Percentiles rank a stretch among this genome's conserved stretches.
Evolutionary conservation across 2,797 vertebrate species (phyloP).

Genomic region (Channa striata): DNA sequence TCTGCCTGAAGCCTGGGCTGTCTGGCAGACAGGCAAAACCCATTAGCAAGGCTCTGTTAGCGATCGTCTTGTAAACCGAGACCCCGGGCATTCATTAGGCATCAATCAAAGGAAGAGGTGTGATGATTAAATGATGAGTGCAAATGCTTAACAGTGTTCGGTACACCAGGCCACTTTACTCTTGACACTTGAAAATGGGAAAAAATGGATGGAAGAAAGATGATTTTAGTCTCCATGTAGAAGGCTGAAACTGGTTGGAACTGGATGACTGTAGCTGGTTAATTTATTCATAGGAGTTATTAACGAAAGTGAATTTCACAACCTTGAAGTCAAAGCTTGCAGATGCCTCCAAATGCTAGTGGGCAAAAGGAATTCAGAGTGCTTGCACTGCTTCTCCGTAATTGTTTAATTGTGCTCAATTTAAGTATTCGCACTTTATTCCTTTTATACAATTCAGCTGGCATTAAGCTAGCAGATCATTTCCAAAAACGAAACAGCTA

Average conservation of each 20-base stretch:
- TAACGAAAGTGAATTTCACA: slow-evolving; percentile 59
- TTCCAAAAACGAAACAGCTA: background rate
- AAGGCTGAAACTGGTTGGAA: slow-evolving; percentile 19
- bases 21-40: slow-evolving; percentile 79
- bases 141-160: slow-evolving; percentile 76
- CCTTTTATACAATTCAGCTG: background rate
- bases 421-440: slow-evolving; percentile 34
- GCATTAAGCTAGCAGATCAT: background rate
- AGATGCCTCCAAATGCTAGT: slow-evolving; percentile 12
- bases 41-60: slow-evolving; percentile 92
- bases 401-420: slow-evolving; percentile 42
- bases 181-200: slow-evolving; percentile 71
- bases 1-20: slow-evolving; percentile 29
- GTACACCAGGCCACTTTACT: slow-evolving; percentile 68
- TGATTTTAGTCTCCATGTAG: slow-evolving; percentile 29
- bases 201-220: slow-evolving; percentile 46
- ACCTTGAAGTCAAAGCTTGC: slow-evolving; percentile 41
- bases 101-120: slow-evolving; percentile 87
- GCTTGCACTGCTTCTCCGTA: slow-evolving; percentile 3
- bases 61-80: slow-evolving; percentile 90
- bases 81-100: slow-evolving; percentile 90
- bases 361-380: slow-evolving; percentile 22
- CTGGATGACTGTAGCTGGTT: slow-evolving; percentile 35
- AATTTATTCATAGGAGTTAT: slow-evolving; percentile 60
- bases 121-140: slow-evolving; percentile 90